A percentile compares a stretch with the other conserved stretches of the same genome.
phyloP scores from a whole-genome alignment of 2,113 vertebrate genomes.

The Scopus umbretta region DNA sequence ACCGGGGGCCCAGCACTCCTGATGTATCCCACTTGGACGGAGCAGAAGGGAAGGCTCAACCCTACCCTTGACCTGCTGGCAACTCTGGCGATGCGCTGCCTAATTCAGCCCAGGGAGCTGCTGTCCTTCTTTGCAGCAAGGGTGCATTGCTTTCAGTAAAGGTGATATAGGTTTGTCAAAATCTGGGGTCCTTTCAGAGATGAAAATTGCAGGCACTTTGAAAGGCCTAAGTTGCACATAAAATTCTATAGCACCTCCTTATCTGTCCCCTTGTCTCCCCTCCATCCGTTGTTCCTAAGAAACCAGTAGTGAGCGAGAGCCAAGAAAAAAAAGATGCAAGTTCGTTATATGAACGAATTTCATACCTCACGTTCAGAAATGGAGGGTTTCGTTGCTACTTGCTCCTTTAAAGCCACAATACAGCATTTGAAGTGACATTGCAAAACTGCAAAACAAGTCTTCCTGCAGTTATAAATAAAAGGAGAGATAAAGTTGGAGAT shows the following conservation, averaged over 20 bases:
- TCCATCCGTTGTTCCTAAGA: not conserved
- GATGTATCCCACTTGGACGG: too few species aligned
- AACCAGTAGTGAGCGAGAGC: fast-evolving
- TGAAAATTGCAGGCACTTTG: not conserved
- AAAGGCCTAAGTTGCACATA: not conserved
- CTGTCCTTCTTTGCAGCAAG: not conserved
- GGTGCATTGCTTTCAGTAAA: not conserved
- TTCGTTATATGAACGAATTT: not conserved
- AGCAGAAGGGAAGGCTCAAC: not conserved
- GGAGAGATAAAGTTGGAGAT: not conserved
- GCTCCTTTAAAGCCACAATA: not conserved
- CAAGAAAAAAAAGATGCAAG: not conserved
- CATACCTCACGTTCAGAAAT: fast-evolving
- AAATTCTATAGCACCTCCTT: not conserved
- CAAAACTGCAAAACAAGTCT: not conserved
- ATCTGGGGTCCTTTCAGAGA: not conserved
- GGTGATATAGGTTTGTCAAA: not conserved
- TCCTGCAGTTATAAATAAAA: not conserved
- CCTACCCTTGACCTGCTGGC: not conserved
- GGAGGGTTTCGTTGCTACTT: not conserved
- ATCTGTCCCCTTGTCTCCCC: not conserved
- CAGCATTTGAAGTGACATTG: not conserved
- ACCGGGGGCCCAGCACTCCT: not conserved
- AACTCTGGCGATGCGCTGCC: not conserved
- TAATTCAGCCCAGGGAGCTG: not conserved